Percentiles rank a stretch among this genome's conserved stretches.
Conservation (phyloP, 2,888 invertebrate species). For the Ennomos quercinarius region DNA sequence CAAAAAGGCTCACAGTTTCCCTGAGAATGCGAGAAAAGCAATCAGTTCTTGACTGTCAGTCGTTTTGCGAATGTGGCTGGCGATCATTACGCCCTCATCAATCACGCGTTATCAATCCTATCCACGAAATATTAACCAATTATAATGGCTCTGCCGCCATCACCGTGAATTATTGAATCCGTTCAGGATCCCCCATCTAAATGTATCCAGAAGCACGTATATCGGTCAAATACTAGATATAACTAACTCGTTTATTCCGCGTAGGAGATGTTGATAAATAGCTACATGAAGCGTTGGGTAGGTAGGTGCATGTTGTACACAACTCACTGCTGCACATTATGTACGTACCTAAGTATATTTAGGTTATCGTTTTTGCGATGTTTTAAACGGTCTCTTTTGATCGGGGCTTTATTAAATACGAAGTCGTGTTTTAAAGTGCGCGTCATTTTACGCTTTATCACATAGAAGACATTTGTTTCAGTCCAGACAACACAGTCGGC, state of each 20-base stretch:
- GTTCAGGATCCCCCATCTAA: constrained; percentile 42
- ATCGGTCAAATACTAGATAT: not conserved
- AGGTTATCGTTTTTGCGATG: too few relatives aligned
- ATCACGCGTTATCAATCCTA: constrained; percentile 78
- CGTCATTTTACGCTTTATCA: too few relatives aligned
- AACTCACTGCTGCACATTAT: too few relatives aligned
- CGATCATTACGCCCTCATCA: constrained; percentile 72
- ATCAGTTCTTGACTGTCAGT: constrained; percentile 40
- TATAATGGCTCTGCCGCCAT: constrained; percentile 62
- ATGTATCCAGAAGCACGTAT: constrained; percentile 23
- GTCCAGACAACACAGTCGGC: too few relatives aligned
- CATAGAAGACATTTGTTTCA: too few relatives aligned
- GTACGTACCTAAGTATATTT: too few relatives aligned
- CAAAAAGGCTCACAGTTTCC: constrained; percentile 22
- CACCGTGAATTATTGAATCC: constrained; percentile 64
- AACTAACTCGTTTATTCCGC: constrained; percentile 1
- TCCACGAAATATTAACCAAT: constrained; percentile 75
- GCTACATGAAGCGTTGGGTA: constrained; percentile 3
- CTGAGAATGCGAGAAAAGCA: constrained; percentile 30
- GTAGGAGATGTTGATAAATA: not conserved
- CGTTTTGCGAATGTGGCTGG: constrained; percentile 44
- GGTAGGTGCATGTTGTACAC: too few relatives aligned
- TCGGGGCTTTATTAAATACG: too few relatives aligned
- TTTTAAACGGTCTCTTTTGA: too few relatives aligned
- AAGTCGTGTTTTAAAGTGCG: too few relatives aligned